Evolutionary conservation across 2,113 vertebrate species (phyloP).

Genomic region (Sclerurus mexicanus): DNA sequence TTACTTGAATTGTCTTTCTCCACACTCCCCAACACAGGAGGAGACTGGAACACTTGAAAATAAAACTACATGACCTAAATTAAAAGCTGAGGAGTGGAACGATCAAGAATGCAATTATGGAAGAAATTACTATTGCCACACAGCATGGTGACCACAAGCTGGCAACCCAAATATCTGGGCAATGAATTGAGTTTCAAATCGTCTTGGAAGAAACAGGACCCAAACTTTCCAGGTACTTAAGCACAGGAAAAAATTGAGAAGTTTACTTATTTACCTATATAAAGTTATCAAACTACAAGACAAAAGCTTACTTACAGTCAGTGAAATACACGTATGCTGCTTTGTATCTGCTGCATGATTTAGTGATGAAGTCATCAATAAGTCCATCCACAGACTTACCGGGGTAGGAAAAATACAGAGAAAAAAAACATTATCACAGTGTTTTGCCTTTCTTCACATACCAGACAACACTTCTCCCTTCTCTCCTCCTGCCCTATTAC

Average conservation of each 20-base stretch:
- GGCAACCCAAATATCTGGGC: neutral
- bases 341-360: slow-evolving; percentile 88
- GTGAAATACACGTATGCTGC: slow-evolving; percentile 95
- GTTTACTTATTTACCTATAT: neutral
- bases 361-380: slow-evolving; percentile 87
- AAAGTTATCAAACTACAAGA: neutral
- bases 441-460: neutral
- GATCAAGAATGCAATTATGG: neutral
- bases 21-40: neutral
- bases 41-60: neutral
- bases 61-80: neutral
- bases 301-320: slow-evolving; percentile 86
- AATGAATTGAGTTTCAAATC: neutral
- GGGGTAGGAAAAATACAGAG: neutral
- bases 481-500: neutral
- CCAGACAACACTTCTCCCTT: neutral
- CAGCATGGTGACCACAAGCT: neutral
- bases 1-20: neutral
- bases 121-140: neutral
- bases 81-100: neutral
- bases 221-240: neutral
- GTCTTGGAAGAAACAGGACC: neutral
- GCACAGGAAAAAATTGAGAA: neutral
- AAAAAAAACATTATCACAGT: neutral
- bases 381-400: slow-evolving; percentile 89